A percentile compares a stretch with the other conserved stretches of the same genome.
phyloP scores from a whole-genome alignment of 1,140 invertebrate species.

The Brachionus paranguensis region DNA sequence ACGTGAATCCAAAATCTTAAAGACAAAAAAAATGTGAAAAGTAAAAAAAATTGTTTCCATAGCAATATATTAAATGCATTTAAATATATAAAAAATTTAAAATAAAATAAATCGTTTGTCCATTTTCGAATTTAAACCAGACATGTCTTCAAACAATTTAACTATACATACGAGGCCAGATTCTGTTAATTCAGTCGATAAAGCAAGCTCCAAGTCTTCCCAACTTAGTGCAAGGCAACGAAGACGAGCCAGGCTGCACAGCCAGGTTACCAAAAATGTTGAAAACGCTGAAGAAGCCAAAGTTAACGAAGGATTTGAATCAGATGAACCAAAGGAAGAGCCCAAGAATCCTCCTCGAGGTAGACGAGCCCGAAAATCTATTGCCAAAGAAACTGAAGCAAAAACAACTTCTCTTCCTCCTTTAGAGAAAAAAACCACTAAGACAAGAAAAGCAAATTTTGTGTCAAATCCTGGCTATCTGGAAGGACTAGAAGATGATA shows the following conservation, averaged over 20 bases:
- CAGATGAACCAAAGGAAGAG: not conserved
- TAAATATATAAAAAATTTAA: not conserved
- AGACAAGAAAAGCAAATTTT: not conserved
- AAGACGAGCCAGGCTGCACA: not conserved
- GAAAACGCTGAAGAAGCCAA: not conserved
- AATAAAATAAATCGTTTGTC: not conserved
- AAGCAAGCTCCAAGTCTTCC: not conserved
- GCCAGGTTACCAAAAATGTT: not conserved
- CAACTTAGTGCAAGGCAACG: not conserved
- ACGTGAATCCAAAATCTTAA: not conserved
- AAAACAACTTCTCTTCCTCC: not conserved
- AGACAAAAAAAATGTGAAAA: not conserved
- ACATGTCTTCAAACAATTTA: not conserved
- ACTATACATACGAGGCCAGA: not conserved
- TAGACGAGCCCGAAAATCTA: not conserved
- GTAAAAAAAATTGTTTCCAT: not conserved
- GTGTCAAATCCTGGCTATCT: not conserved
- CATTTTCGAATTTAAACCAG: not conserved
- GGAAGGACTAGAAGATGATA: constrained; percentile 26
- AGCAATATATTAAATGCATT: not conserved
- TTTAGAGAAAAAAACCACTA: not conserved
- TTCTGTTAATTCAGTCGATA: not conserved
- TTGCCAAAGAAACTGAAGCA: not conserved
- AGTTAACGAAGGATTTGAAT: not conserved
- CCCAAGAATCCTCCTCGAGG: not conserved